A percentile compares a stretch with the other conserved stretches of the same genome.
Evolutionary conservation across 2,113 vertebrate species (phyloP).

Genomic region (Chroicocephalus ridibundus): DNA sequence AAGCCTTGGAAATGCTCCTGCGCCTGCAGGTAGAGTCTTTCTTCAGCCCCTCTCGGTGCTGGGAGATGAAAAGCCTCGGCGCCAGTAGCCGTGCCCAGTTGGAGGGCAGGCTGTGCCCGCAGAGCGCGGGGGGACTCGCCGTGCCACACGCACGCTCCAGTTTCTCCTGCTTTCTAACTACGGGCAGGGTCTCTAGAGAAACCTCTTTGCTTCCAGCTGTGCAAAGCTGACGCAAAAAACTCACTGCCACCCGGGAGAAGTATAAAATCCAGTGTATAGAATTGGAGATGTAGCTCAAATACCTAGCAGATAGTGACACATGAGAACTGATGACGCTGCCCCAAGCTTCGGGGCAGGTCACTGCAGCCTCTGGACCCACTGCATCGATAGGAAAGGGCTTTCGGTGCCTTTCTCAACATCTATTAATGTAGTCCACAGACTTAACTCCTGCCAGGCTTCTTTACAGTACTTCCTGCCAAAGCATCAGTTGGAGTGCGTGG

Average conservation of each 20-base stretch:
- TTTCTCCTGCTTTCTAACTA: not conserved
- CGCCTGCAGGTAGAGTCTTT: conserved; percentile 7
- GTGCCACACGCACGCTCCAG: not conserved
- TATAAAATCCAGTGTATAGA: not conserved
- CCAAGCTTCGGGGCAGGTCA: not conserved
- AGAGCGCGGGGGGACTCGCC: rapidly evolving
- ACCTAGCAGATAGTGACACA: not conserved
- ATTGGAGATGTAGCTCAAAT: not conserved
- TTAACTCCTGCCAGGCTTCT: not conserved
- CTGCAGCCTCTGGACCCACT: not conserved
- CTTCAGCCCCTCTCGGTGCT: not conserved
- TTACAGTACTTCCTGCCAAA: not conserved
- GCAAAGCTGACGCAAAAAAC: not conserved
- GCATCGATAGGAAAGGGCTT: not conserved
- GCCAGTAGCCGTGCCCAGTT: not conserved
- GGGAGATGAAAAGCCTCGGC: not conserved
- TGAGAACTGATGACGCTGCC: rapidly evolving
- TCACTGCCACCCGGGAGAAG: not conserved
- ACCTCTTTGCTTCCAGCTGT: not conserved
- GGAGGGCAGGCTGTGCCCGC: not conserved
- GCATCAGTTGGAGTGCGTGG: rapidly evolving
- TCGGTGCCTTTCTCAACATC: not conserved
- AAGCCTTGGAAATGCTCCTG: conserved; percentile 12
- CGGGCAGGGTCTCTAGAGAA: not conserved
- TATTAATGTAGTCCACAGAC: not conserved